These are phyloP conservation scores for Lordiphosa stackelbergi DNA, from an alignment of 1,140 invertebrate genomes.

Conservation along the genomic window DNA sequence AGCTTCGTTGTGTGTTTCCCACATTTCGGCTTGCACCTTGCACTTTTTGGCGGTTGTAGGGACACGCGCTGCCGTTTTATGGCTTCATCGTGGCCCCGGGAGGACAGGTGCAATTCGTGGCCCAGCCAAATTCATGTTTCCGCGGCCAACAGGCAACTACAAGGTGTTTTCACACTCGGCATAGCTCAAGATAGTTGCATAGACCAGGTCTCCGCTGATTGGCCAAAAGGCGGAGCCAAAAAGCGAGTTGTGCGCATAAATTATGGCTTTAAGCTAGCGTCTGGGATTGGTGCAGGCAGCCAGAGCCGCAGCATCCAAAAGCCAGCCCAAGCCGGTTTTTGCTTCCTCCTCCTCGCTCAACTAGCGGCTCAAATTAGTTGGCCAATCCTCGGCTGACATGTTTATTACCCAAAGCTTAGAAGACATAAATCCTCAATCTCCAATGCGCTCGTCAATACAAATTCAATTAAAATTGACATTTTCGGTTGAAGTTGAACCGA, in stretches of 20 bases:
- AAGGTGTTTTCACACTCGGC: slow-evolving; percentile 8
- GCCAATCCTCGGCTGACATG: slow-evolving; percentile 55
- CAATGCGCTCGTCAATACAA: slow-evolving; percentile 56
- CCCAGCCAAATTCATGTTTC: slow-evolving; percentile 61
- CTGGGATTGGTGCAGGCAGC: slow-evolving; percentile 65
- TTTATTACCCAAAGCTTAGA: slow-evolving; percentile 54
- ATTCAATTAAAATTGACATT: slow-evolving; percentile 75
- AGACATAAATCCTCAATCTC: slow-evolving; percentile 52
- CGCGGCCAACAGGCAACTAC: slow-evolving; percentile 21
- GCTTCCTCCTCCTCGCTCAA: slow-evolving; percentile 24
- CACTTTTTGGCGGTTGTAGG: slow-evolving; percentile 46
- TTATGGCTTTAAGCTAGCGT: slow-evolving; percentile 71
- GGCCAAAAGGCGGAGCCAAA: slow-evolving; percentile 68
- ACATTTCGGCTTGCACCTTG: slow-evolving; percentile 59
- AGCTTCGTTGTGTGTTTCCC: slow-evolving; percentile 31
- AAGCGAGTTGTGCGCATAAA: slow-evolving; percentile 71
- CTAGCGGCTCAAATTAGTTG: slow-evolving; percentile 62
- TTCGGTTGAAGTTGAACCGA: slow-evolving; percentile 61
- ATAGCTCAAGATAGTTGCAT: slow-evolving; percentile 6
- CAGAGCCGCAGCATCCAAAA: slow-evolving; percentile 20
- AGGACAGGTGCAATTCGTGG: slow-evolving; percentile 53
- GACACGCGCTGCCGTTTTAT: slow-evolving; percentile 73
- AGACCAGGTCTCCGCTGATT: slow-evolving; percentile 54
- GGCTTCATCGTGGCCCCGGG: slow-evolving; percentile 58
- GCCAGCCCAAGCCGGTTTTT: slow-evolving; percentile 39